Base-by-base conservation (phyloP, 2,113 vertebrate genomes). In the Pungitius pungitius region DNA sequence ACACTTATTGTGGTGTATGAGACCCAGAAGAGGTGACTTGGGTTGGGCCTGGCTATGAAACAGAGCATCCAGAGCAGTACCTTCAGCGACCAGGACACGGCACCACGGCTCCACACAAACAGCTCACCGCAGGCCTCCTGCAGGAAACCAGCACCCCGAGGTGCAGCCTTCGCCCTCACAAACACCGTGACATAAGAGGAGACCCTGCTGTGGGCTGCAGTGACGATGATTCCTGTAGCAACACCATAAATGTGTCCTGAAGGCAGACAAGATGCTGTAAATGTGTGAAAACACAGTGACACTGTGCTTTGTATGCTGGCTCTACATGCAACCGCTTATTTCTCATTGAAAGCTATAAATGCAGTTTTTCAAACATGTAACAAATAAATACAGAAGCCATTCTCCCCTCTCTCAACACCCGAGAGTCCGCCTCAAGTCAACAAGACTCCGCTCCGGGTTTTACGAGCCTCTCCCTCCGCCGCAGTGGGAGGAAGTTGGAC, bases 401-500 rank as follows among this genome's bases (percentile, higher is more conserved):
- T n/a, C 12, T n/a, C 13, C 18, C n/a, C 9, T 4, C 14, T 11
- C 6, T 2, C 30, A 14, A 3, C 26, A 7, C 52, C 3, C 0
- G 9, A 47, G 5, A 39, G 26, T 81, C 75, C 80, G 2, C 68
- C 2, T 87, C 88, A 88, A 55, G 72, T 26, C 17, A 6, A 0
- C 52, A 0, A 0, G 8, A 52, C 14, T 10, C 87, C 84, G 69
- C 59, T 82, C 89, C 90, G 69, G 3, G 87, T 91, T 89, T 92
- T 92, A 14, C 58, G 0, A 14, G 65, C 71, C 18, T 77, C 83
- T 81, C 78, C 66, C 26, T 43, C 47, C 87, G 81, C 86, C 88
- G 89, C 90, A 92, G 89, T 87, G 90, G 85, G 89, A 91, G 91
- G 91, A 92, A 92, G 91, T 90, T 62, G 69, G 82, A 70, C 77